A percentile compares a stretch with the other conserved stretches of the same genome.
These are phyloP conservation scores for Pterocles burchelli DNA, from an alignment of 2,113 vertebrate species.

Conservation along the genomic window DNA sequence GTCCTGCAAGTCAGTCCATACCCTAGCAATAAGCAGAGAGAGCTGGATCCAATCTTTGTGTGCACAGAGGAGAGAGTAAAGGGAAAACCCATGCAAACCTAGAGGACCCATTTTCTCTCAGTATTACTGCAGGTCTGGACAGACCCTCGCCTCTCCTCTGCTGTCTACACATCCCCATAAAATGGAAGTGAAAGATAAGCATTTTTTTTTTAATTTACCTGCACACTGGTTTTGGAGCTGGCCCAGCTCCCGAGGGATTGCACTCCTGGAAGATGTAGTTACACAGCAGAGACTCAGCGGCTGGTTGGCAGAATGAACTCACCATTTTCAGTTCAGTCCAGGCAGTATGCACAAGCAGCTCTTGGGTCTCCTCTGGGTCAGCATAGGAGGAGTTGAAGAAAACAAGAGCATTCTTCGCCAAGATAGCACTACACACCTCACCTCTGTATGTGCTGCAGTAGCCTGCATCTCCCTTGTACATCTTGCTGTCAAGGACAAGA, in stretches of 20 bases:
- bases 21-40: neutral
- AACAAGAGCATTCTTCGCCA: conserved; percentile 82
- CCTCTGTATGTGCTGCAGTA: conserved; percentile 92
- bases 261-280: conserved; percentile 91
- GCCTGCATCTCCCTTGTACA: conserved; percentile 86
- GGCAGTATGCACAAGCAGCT: conserved; percentile 85
- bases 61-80: neutral
- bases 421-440: conserved; percentile 81
- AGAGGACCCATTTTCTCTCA: neutral
- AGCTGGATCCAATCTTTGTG: neutral
- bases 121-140: neutral
- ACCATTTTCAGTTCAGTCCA: conserved; percentile 85
- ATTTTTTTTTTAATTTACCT: conserved; percentile 78
- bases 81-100: neutral
- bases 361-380: conserved; percentile 90
- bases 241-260: conserved; percentile 83
- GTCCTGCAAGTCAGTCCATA: neutral
- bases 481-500: conserved; percentile 69
- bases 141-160: neutral
- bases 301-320: conserved; percentile 82
- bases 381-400: conserved; percentile 92
- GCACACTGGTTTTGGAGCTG: conserved; percentile 90
- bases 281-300: conserved; percentile 87
- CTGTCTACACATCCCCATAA: neutral
- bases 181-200: neutral